Base-by-base conservation (phyloP, 2,113 vertebrate species). In the Istiophorus platypterus region DNA sequence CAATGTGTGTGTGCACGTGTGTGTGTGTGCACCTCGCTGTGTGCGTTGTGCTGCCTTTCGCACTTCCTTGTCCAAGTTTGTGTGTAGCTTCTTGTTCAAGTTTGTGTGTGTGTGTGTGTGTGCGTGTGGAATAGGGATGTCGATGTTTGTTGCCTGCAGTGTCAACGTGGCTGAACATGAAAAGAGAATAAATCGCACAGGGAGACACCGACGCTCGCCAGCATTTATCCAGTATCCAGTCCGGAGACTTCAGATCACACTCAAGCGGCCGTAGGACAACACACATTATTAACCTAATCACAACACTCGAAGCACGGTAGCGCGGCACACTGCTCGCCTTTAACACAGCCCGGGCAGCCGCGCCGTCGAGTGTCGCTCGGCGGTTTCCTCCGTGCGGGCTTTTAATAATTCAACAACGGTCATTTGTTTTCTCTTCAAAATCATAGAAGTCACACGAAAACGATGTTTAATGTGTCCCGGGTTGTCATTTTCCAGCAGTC, bases 171-270 rank as follows among this genome's bases (percentile, higher is more conserved):
- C 72, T 49, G 67, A 79, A 77, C 76, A 41, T 87, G 79, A 85
- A 80, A 75, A 59, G 31, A 76, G 85, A 85, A 82, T 75, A 78
- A 78, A 83, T 81, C 79, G 82, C 54, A 80, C 2, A 42, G 41
- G 52, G 77, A 78, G 78, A 86, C 49, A 11, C 12, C 61, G 63
- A 66, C 0, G n/a, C 72, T 70, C 70, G 8, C 42, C 10, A 7
- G 58, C 29, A 13, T 80, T 66, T 69, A 72, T 86, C 78, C 42
- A 45, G 45, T 78, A 68, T 59, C 67, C 37, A 52, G 72, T 66
- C 64, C 78, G n/a, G 64, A 87, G 54, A 78, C 64, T 59, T 58
- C 6, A 74, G 72, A 77, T 76, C n/a, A 41, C 31, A 22, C n/a
- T 58, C 29, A 14, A 22, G 31, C 62, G 20, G 42, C 77, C 57